These are phyloP conservation scores for Fopius arisanus DNA, from an alignment of 1,140 invertebrate species.

Conservation along the genomic window DNA sequence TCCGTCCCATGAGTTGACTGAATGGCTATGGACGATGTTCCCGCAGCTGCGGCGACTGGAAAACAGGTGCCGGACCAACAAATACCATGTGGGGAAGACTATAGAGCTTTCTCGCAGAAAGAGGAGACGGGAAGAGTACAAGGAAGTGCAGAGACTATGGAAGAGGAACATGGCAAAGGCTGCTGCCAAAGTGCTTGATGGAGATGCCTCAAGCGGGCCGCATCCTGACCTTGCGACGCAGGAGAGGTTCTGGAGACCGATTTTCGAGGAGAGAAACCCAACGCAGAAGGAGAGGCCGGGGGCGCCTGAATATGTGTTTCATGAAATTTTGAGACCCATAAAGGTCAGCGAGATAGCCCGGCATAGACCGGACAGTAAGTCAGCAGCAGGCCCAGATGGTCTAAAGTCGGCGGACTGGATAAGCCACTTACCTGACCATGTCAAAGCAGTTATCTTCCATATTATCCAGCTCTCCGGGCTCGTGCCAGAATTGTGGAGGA, in stretches of 20 bases:
- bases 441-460: conserved; percentile 34
- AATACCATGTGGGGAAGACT: too few species aligned
- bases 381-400: conserved; percentile 28
- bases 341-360: not conserved
- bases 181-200: not conserved
- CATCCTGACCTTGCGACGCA: not conserved
- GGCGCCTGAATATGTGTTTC: not conserved
- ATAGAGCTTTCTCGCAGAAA: not conserved
- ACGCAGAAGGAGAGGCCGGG: not conserved
- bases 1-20: too few species aligned
- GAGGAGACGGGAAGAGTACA: not conserved
- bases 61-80: too few species aligned
- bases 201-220: not conserved
- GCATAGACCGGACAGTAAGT: not conserved
- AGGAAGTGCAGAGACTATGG: not conserved
- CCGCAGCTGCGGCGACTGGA: too few species aligned
- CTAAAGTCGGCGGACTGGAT: too few species aligned
- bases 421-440: too few species aligned
- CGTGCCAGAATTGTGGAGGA: conserved; percentile 11
- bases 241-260: not conserved
- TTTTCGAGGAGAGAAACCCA: not conserved
- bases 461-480: conserved; percentile 25
- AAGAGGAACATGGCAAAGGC: too few species aligned
- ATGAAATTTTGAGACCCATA: not conserved
- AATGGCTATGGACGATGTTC: too few species aligned